Base-by-base conservation (phyloP, 2,113 vertebrate genomes). In the Trematomus loennbergii region DNA sequence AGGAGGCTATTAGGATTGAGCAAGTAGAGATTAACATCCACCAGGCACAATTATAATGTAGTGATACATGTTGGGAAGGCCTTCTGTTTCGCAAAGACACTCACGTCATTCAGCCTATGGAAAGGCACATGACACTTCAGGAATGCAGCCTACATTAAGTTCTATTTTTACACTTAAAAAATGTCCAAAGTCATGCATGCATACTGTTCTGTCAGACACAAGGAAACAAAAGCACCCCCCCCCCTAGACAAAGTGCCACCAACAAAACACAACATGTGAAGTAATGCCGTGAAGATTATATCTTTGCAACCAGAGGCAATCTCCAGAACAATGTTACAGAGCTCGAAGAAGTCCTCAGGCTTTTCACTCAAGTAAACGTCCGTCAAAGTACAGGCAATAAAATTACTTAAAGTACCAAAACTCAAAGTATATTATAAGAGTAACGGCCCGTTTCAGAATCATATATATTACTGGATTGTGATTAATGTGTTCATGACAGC, bases 101-200 rank as follows among this genome's bases (percentile, higher is more conserved):
- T 54, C 0, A 57, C 75, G 50, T 13, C 2, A 20, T 46, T 72
- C 43, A 36, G 20, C 63, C 83, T 45, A 15, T 9, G 16, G 9
- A 25, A 53, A 53, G 29, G 71, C 64, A 63, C 33, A 50, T 89
- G 87, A 81, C 78, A 77, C 65, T 71, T 58, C 1, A 72, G 49
- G 86, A 69, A 76, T 75, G 81, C 43, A 72, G 65, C 68, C 68
- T 6, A 71, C 61, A 66, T 85, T 7, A 69, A 36, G 69, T 4
- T 72, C 77, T 82, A 88, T 91, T 86, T 89, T 87, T 83, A 86
- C 74, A 40, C 60, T 36, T 4, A 46, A 87, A 29, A 66, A 80
- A 81, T 54, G 54, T 17, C 72, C n/a, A 48, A 6, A 69, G 78
- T 75, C 64, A 61, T 65, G 33, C 11, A 15, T 64, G 55, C 74